Conservation (phyloP, 2,888 invertebrate genomes). For the Agriopis marginaria region DNA sequence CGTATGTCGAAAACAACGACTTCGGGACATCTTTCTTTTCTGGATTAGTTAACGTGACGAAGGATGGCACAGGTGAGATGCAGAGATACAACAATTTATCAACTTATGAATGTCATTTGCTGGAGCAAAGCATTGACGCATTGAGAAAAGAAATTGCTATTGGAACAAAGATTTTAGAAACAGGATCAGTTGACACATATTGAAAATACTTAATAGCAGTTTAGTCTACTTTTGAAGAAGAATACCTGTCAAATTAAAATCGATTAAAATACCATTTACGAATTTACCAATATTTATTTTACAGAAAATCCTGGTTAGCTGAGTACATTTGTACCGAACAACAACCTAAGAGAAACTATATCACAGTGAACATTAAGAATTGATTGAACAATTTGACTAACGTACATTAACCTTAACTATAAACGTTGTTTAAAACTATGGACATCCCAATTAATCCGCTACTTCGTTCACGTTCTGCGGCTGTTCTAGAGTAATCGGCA, state of each 20-base stretch:
- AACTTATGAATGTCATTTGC: slow-evolving; percentile 62
- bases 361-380: slow-evolving; percentile 76
- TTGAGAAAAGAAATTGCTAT: slow-evolving; percentile 64
- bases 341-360: slow-evolving; percentile 70
- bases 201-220: background rate
- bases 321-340: slow-evolving; percentile 56
- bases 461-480: no score
- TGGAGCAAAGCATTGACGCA: slow-evolving; percentile 63
- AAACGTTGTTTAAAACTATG: background rate
- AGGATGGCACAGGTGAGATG: slow-evolving; percentile 65
- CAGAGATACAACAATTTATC: slow-evolving; percentile 60
- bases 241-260: background rate
- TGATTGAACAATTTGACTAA: slow-evolving; percentile 58
- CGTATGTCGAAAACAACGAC: slow-evolving; percentile 72
- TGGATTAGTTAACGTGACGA: slow-evolving; percentile 62
- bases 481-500: no score
- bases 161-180: slow-evolving; percentile 67
- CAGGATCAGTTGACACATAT: slow-evolving; percentile 43
- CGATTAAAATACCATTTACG: slow-evolving; percentile 52
- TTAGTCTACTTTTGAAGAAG: background rate
- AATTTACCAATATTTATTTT: slow-evolving; percentile 75
- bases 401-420: slow-evolving; percentile 17
- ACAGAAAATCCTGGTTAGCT: slow-evolving; percentile 62
- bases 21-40: slow-evolving; percentile 72
- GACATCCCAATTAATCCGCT: no score